Base-by-base conservation (phyloP, 2,113 vertebrate species). In the Oryzias melastigma region DNA sequence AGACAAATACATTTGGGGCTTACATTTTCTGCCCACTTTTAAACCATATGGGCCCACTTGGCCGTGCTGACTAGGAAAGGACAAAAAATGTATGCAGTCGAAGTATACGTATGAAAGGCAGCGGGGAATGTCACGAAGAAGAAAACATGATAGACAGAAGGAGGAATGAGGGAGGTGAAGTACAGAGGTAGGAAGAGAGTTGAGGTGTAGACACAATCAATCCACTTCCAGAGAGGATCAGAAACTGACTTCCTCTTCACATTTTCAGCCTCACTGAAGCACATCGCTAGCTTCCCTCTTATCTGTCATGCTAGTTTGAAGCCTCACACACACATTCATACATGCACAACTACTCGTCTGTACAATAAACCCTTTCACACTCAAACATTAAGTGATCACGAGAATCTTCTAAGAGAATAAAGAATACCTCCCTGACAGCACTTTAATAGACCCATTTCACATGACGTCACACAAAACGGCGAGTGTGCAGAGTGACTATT, bases 191-290 rank as follows among this genome's bases (percentile, higher is more conserved):
- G 72, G 65, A 73, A 83, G 71, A 65, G 77, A 68, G 75, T 77
- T 5, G 14, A 76, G 70, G 75, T 85, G 80, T 86, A 84, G 90
- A 87, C 85, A 88, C 80, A 85, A 90, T 90, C 86, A 89, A 87
- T 87, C 85, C 72, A 62, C 78, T 84, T 71, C 53, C 71, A 84
- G 86, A 82, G 60, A 88, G 79, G 58, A 81, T 85, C 72, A 79
- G 72, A 84, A 77, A 85, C 67, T 73, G 62, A 80, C 75, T 79
- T 82, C 80, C 82, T 66, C 80, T 80, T 72, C 80, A 74, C 80
- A 83, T 87, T 84, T 88, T 85, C 82, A 88, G 83, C 87, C 79
- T 76, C 87, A 78, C 65, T 87, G 86, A 85, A 89, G 87, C 87
- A 42, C 53, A 16, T 73, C 77, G 62, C 69, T 63, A 71, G 78